These are phyloP conservation scores for Lypha dubia DNA, from an alignment of 2,888 invertebrate species.

Conservation along the genomic window DNA sequence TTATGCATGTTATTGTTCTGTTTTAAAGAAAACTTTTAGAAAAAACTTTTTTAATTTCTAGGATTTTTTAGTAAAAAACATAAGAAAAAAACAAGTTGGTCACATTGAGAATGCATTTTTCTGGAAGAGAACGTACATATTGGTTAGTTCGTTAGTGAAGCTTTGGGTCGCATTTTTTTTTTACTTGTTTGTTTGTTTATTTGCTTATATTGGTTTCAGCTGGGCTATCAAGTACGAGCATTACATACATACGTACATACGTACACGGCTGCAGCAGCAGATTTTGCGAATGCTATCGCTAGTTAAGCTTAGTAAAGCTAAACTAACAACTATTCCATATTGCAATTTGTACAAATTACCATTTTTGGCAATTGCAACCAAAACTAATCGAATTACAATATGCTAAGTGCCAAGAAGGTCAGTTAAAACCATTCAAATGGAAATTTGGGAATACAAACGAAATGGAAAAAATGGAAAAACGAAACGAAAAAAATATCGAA, in stretches of 20 bases:
- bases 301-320: conserved; percentile 60
- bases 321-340: conserved; percentile 74
- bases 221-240: conserved; percentile 36
- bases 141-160: conserved; percentile 50
- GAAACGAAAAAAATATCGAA: background rate
- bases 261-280: conserved; percentile 44
- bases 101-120: conserved; percentile 20
- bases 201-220: conserved; percentile 46
- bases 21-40: too few species aligned
- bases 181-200: background rate
- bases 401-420: conserved; percentile 73
- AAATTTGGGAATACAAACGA: conserved; percentile 69
- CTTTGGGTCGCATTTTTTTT: conserved; percentile 5
- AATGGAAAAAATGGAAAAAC: conserved; percentile 14
- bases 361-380: conserved; percentile 78
- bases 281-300: conserved; percentile 61
- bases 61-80: too few species aligned
- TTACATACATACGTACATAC: conserved; percentile 3
- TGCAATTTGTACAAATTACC: conserved; percentile 81
- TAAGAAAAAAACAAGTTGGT: conserved; percentile 23
- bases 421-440: conserved; percentile 71
- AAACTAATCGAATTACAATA: conserved; percentile 74
- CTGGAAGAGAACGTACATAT: conserved; percentile 39
- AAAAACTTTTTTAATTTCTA: too few species aligned
- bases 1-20: too few species aligned